Conservation (phyloP, 2,113 vertebrate species). For the Burhinus bistriatus region DNA sequence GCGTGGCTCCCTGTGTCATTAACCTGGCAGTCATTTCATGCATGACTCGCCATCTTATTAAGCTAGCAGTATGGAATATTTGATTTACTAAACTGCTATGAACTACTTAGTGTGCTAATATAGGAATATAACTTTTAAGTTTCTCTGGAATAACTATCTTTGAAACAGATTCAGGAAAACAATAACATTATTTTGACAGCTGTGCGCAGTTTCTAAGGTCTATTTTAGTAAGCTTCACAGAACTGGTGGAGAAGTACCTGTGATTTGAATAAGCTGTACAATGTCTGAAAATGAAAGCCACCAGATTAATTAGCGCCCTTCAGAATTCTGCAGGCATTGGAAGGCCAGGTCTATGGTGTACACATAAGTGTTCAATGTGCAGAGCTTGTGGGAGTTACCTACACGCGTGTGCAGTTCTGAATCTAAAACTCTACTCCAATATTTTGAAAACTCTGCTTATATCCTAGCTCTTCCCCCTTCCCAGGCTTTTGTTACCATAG, state of each 20-base stretch:
- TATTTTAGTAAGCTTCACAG: slow-evolving; percentile 65
- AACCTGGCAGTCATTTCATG: slow-evolving; percentile 83
- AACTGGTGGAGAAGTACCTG: slow-evolving; percentile 69
- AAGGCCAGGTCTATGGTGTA: not conserved
- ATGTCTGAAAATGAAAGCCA: slow-evolving; percentile 65
- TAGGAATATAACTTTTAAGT: slow-evolving; percentile 74
- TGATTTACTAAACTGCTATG: slow-evolving; percentile 79
- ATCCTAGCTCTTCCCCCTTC: slow-evolving; percentile 10
- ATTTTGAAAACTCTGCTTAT: slow-evolving; percentile 56
- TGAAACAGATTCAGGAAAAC: slow-evolving; percentile 67
- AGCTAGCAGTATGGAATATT: slow-evolving; percentile 82
- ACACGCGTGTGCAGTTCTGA: slow-evolving; percentile 6
- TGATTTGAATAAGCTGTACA: slow-evolving; percentile 66
- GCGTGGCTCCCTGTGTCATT: slow-evolving; percentile 76
- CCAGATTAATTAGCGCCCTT: slow-evolving; percentile 50
- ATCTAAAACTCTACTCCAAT: slow-evolving; percentile 31
- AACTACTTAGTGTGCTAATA: slow-evolving; percentile 75
- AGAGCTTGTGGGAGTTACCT: slow-evolving; percentile 15
- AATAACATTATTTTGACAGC: slow-evolving; percentile 72
- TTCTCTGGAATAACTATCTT: slow-evolving; percentile 71
- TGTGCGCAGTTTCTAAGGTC: slow-evolving; percentile 66
- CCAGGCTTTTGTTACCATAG: slow-evolving; percentile 64
- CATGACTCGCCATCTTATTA: slow-evolving; percentile 82
- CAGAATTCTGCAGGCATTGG: slow-evolving; percentile 18
- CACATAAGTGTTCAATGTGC: not conserved